Percentiles rank a stretch among this genome's conserved stretches.
phyloP scores from a whole-genome alignment of 2,888 invertebrate genomes.

The Napeogenes sylphis region DNA sequence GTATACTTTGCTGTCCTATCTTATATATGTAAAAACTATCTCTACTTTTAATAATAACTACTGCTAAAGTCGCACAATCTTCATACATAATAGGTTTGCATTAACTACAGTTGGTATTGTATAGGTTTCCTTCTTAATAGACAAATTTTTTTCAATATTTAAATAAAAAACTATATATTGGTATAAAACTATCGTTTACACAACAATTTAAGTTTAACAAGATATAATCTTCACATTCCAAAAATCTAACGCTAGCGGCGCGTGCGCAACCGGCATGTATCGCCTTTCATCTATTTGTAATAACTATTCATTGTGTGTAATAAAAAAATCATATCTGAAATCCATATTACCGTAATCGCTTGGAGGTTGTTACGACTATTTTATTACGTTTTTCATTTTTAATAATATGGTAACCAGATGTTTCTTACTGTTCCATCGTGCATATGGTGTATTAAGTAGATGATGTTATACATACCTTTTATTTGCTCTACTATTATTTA shows the following conservation, averaged over 20 bases:
- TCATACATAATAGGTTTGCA: no score
- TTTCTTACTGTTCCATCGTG: slow-evolving; percentile 5
- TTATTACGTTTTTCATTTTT: slow-evolving; percentile 48
- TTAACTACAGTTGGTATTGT: no score
- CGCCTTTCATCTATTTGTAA: slow-evolving; percentile 57
- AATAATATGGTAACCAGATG: slow-evolving; percentile 32
- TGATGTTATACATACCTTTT: no score
- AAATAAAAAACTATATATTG: slow-evolving; percentile 17
- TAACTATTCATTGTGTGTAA: slow-evolving; percentile 59
- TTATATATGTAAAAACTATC: no score
- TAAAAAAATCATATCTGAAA: slow-evolving; percentile 55
- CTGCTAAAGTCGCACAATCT: no score
- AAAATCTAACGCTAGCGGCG: slow-evolving; percentile 47
- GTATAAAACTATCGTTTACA: slow-evolving; percentile 10
- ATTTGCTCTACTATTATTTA: no score
- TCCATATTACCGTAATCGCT: slow-evolving; percentile 59
- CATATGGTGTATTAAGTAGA: slow-evolving; percentile 18
- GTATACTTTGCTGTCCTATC: no score
- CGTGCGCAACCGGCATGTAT: slow-evolving; percentile 52
- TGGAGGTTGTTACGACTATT: slow-evolving; percentile 51
- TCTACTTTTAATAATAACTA: no score
- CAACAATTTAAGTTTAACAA: slow-evolving; percentile 20
- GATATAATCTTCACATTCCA: slow-evolving; percentile 45
- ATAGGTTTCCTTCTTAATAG: no score
- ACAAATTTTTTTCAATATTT: slow-evolving; percentile 5